Conservation (phyloP, 2,797 vertebrate species). For the Diplodus puntazzo region DNA sequence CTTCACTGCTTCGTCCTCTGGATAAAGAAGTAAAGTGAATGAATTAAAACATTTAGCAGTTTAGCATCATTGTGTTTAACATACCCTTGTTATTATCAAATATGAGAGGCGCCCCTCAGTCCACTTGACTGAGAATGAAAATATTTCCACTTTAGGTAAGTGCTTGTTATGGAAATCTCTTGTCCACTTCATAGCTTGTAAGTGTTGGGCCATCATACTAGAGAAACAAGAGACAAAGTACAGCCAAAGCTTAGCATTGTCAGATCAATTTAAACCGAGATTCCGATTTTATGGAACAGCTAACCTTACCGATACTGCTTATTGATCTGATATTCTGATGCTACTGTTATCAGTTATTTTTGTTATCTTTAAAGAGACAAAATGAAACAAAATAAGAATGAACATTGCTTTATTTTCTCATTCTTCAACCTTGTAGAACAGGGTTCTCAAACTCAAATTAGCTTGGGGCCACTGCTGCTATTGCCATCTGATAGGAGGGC, state of each 20-base stretch:
- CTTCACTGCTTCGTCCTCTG: constrained; percentile 16
- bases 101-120: constrained; percentile 8
- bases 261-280: no score
- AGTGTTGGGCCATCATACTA: not conserved
- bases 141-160: constrained; percentile 24
- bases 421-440: no score
- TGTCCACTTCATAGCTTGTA: not conserved
- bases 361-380: no score
- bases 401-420: no score
- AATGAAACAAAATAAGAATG: no score
- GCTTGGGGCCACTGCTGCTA: no score
- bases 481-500: no score
- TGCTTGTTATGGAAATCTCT: constrained; percentile 34
- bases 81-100: not conserved
- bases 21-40: constrained; percentile 15
- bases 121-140: constrained; percentile 37
- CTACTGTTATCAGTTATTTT: no score
- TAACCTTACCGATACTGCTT: no score
- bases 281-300: no score
- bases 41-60: constrained; percentile 24
- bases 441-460: no score
- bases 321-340: no score
- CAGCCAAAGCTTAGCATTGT: not conserved
- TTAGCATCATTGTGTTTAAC: constrained; percentile 24
- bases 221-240: not conserved